Evolutionary conservation across 1,140 invertebrate genomes (phyloP), one percentile per base, ranked within the genome.

Genomic region (Drosophila tani): DNA sequence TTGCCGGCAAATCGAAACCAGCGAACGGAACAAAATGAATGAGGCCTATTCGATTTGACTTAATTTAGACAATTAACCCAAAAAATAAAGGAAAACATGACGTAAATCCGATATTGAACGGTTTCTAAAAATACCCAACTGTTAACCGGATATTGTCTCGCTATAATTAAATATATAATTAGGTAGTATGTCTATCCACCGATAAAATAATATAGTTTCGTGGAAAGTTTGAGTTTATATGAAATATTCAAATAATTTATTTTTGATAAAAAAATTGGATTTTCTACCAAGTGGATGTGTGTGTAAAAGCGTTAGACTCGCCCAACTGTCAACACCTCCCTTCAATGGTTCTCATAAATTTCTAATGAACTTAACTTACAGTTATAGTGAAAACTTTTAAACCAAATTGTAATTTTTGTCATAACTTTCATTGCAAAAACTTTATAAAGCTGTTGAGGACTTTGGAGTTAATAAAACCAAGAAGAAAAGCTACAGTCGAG

Each of bases 1-100:
- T 85, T 76, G 78, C 64, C 56, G 51, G 56, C 69, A 57, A 80
- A 78, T 80, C 47, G 51, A 80, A 68, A 47, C 38, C 58, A 56
- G 21, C 50, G 17, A 73, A 71, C 66, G 66, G 66, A 79, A 79
- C 66, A 40, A 32, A 55, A 60, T 43, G 21, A 57, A 47, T 38
- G 9, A 51, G 24, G 32, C 50, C 27, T 35, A 55, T 53, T 49
- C 58, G 63, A 75, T 75, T 75, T 75, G 58, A 55, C 70, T 75
- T 47, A 32, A 74, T 74, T 74, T 49, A 45, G 55, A 46, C 63
- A 56, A 27, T 71, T 45, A 67, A 60, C 55, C 55, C 62, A 79
- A 65, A 63, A 78, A 57, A 45, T 50, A 32, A 59, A 38, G 14
- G 35, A 38, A 38, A 14, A 38, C 69, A 56, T 79, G 50, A 56